Percentiles rank a stretch among this genome's conserved stretches.
Evolutionary conservation across 2,888 invertebrate genomes (phyloP).

Genomic region (Yponomeuta evonymella): DNA sequence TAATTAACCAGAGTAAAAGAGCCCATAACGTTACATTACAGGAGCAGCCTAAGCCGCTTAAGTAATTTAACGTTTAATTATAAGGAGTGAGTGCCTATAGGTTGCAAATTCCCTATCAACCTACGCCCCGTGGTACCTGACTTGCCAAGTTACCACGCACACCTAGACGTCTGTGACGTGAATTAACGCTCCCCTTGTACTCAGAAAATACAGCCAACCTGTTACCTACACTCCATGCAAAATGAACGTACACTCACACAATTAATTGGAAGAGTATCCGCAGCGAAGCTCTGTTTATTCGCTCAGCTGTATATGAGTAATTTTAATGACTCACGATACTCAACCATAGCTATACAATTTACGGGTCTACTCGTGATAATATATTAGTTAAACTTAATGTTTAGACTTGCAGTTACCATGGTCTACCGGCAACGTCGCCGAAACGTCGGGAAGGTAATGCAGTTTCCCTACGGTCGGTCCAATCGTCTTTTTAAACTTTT

Average conservation of each 20-base stretch:
- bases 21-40: neutral
- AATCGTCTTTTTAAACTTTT: no score
- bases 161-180: neutral
- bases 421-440: no score
- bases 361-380: no score
- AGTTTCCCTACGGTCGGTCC: no score
- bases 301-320: no score
- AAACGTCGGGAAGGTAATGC: no score
- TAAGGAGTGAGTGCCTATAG: neutral
- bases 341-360: no score
- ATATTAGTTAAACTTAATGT: no score
- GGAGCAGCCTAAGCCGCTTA: neutral
- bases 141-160: neutral
- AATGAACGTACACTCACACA: neutral
- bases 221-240: neutral
- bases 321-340: no score
- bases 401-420: no score
- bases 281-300: neutral
- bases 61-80: conserved; percentile 1
- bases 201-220: neutral
- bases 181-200: neutral
- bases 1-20: neutral
- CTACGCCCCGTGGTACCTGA: neutral
- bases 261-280: neutral
- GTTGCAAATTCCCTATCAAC: neutral